Conservation (phyloP, 2,113 vertebrate species). For the Bubo bubo region DNA sequence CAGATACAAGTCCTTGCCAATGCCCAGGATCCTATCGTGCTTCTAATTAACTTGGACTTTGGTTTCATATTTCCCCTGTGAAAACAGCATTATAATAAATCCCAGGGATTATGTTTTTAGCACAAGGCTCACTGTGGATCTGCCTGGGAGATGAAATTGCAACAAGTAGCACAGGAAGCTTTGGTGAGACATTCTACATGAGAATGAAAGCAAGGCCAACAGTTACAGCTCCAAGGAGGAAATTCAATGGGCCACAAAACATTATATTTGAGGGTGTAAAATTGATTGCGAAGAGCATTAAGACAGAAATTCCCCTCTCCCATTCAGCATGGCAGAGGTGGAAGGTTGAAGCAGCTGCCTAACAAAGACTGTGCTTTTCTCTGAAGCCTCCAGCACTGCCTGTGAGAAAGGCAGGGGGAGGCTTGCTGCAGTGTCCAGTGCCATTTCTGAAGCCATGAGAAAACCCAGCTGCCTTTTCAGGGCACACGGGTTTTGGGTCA, state of each 20-base stretch:
- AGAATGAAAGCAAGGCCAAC: conserved; percentile 22
- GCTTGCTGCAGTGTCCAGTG: neutral
- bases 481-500: neutral
- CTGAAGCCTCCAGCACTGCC: neutral
- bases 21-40: neutral
- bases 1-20: neutral
- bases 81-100: neutral
- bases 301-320: neutral
- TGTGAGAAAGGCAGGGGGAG: neutral
- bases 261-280: neutral
- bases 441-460: neutral
- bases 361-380: neutral
- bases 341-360: neutral
- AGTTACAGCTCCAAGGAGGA: neutral
- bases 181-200: neutral
- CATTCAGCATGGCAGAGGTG: neutral
- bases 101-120: neutral
- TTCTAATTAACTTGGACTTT: conserved; percentile 9
- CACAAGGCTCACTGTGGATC: neutral
- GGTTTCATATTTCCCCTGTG: neutral
- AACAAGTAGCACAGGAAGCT: neutral
- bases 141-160: neutral
- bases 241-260: neutral
- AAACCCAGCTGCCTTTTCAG: neutral
- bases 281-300: neutral